Evolutionary conservation across 2,888 invertebrate genomes (phyloP), one percentile per base, ranked within the genome.

Genomic region (Cantharis lateralis): DNA sequence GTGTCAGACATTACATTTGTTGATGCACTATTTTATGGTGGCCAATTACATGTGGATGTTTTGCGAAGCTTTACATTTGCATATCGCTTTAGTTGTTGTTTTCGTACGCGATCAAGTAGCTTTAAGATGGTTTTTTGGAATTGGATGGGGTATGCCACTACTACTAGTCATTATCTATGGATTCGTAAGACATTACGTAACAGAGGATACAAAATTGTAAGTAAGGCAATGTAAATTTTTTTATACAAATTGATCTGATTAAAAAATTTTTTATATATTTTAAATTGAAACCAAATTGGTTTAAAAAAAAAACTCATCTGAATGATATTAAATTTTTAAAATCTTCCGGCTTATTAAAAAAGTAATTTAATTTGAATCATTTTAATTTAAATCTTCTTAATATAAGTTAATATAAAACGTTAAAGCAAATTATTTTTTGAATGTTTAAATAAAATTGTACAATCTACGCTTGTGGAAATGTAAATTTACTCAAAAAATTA

Each of bases 31-130:
- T 85, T 92, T 94, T 82, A 93, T 95, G 90, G 88, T 94, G 68
- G 92, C 93, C 68, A 94, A 94, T 86, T 95, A 95, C 87, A 91
- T 94, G 85, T 96, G 95, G 95, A 95, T 95, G 95, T 95, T 95
- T 85, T 93, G 93, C 84, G 95, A 95, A 85, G 94, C 94, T 0
- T 88, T 95, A 1, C 93, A 95, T 84, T 88, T 96, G 10, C 94
- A 95, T 86, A 90, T 95, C 15, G 91, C 95, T 0, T 89, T 96
- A 0, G 94, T 95, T 10, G 92, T 94, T 83, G 94, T 95, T 15
- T 95, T 95, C 85, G 92, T 94, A 61, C 91, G 91, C 82, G 94
- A 95, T 81, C 91, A 93, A 72, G 90, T 92, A 70, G 92, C 94
- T 2, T 91, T 95, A 90, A 90, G 91, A 71, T 93, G 92, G 90